phyloP scores from a whole-genome alignment of 1,140 invertebrate genomes.

The Meloidogyne floridensis region DNA sequence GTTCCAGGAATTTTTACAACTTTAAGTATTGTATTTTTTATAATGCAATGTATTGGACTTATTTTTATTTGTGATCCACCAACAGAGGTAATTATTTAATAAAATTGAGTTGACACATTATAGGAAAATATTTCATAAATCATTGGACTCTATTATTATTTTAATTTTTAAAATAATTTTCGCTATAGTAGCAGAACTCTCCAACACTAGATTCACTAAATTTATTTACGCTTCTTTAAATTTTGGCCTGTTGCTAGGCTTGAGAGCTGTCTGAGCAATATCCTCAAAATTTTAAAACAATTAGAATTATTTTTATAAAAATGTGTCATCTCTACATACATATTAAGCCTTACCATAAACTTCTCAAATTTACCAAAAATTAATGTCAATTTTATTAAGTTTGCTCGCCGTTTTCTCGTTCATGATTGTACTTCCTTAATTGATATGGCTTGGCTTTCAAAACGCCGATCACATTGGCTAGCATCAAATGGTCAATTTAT shows the following conservation, averaged over 20 bases:
- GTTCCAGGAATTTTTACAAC: constrained; percentile 55
- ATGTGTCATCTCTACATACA: too few relatives aligned
- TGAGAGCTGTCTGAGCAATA: too few relatives aligned
- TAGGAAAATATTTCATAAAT: not conserved
- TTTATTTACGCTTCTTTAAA: too few relatives aligned
- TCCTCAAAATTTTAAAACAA: too few relatives aligned
- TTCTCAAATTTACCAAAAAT: too few relatives aligned
- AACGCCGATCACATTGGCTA: constrained; percentile 44
- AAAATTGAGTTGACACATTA: not conserved
- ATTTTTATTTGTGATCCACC: constrained; percentile 64
- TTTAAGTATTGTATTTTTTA: constrained; percentile 54
- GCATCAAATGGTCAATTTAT: constrained; percentile 8
- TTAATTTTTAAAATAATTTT: too few relatives aligned
- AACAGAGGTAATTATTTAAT: constrained; percentile 26
- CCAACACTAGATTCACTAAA: too few relatives aligned
- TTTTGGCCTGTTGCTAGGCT: too few relatives aligned
- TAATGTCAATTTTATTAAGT: constrained; percentile 21
- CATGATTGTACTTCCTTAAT: constrained; percentile 46
- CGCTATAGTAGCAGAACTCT: too few relatives aligned
- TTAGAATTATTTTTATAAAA: too few relatives aligned
- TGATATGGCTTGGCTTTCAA: constrained; percentile 58
- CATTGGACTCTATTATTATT: too few relatives aligned
- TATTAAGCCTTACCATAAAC: too few relatives aligned
- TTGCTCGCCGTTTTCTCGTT: constrained; percentile 45
- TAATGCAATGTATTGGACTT: constrained; percentile 61